phyloP scores from a whole-genome alignment of 2,888 invertebrate species.

The Apamea crenata region DNA sequence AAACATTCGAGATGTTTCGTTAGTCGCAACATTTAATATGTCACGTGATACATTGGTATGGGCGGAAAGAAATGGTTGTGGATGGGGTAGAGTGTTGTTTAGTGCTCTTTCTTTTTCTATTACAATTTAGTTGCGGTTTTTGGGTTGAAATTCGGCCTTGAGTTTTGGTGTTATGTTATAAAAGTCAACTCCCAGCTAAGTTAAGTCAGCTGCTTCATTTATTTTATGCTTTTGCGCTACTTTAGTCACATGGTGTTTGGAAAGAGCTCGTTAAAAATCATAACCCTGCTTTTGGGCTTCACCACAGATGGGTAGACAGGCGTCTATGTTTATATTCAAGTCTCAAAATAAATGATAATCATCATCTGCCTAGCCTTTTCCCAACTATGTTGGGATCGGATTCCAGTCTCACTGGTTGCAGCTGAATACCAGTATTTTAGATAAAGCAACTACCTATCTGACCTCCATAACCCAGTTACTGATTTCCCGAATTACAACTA shows the following conservation, averaged over 20 bases:
- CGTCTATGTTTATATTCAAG: not conserved
- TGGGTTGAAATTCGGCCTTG: not conserved
- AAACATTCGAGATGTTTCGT: conserved; percentile 69
- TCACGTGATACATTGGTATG: conserved; percentile 63
- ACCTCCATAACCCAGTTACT: not conserved
- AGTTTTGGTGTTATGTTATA: not conserved
- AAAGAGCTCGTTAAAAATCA: not conserved
- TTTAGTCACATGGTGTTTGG: not conserved
- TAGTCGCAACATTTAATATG: conserved; percentile 68
- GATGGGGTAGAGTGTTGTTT: conserved; percentile 33
- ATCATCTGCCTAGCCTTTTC: not conserved
- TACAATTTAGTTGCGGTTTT: conserved; percentile 8
- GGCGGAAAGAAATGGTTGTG: conserved; percentile 45
- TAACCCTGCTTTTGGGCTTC: not conserved
- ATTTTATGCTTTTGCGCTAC: not conserved
- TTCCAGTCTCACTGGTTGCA: not conserved
- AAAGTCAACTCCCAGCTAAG: not conserved
- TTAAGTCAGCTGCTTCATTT: not conserved
- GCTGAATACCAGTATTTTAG: not conserved
- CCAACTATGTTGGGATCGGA: not conserved
- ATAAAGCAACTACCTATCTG: no score
- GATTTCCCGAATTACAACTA: not conserved
- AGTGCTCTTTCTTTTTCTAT: conserved; percentile 20
- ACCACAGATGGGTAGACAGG: not conserved
- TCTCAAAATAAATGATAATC: not conserved